Percentiles rank a stretch among this genome's conserved stretches.
Conservation (phyloP, 1,140 invertebrate genomes). For the Sarcophaga bullata region DNA sequence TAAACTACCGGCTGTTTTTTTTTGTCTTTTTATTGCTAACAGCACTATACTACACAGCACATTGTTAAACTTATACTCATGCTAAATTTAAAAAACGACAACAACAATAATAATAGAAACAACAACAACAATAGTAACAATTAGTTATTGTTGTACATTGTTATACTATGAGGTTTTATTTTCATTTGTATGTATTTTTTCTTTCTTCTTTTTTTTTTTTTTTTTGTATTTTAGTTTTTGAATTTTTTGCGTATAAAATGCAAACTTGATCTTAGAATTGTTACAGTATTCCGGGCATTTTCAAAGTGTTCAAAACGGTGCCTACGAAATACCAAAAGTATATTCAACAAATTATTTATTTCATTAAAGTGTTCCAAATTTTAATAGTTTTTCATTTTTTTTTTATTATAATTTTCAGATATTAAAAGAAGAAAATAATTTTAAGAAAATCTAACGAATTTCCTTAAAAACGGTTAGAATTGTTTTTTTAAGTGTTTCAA, state of each 20-base stretch:
- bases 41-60: neutral
- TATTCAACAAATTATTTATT: constrained; percentile 8
- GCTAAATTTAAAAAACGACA: neutral
- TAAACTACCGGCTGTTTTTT: constrained; percentile 25
- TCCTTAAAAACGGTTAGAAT: neutral
- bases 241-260: constrained; percentile 58
- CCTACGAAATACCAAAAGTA: constrained; percentile 43
- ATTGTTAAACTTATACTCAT: neutral
- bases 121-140: neutral
- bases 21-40: constrained; percentile 5
- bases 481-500: neutral
- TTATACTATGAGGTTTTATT: neutral
- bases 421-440: constrained; percentile 9
- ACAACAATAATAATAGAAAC: neutral
- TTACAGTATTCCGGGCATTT: constrained; percentile 65
- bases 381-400: neutral
- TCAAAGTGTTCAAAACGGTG: constrained; percentile 58
- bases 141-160: neutral
- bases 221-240: too few species aligned
- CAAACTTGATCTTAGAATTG: constrained; percentile 62
- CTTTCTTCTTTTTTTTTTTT: neutral
- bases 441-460: neutral
- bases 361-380: neutral
- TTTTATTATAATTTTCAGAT: constrained; percentile 30
- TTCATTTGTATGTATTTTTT: too few species aligned